Conservation (phyloP, 2,113 vertebrate genomes). For the Pangasianodon gigas region DNA sequence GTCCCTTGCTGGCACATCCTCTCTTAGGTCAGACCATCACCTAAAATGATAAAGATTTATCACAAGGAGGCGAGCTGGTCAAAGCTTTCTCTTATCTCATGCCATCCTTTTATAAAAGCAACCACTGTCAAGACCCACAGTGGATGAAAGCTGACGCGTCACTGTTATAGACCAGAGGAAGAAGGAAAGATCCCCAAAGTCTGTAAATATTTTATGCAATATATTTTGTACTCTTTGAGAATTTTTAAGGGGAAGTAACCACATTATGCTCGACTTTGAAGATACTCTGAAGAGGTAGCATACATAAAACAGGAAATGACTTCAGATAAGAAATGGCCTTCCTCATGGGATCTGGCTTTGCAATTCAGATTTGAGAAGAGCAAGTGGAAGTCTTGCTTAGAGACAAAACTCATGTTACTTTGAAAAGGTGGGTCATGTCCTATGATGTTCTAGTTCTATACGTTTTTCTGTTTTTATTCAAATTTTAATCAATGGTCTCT, state of each 20-base stretch:
- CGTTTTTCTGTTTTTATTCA: background rate
- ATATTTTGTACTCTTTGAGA: slow-evolving; percentile 77
- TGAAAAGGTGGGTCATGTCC: background rate
- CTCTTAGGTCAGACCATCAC: slow-evolving; percentile 79
- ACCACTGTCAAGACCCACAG: slow-evolving; percentile 71
- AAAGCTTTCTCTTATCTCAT: slow-evolving; percentile 75
- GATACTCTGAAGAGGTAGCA: slow-evolving; percentile 54
- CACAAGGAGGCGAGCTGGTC: slow-evolving; percentile 71
- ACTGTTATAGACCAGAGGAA: slow-evolving; percentile 63
- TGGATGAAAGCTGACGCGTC: slow-evolving; percentile 74
- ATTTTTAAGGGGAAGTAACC: slow-evolving; percentile 65
- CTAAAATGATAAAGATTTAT: slow-evolving; percentile 83
- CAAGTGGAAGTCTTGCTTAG: background rate
- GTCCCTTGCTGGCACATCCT: slow-evolving; percentile 66
- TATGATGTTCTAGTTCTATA: background rate
- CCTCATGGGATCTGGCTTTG: slow-evolving; percentile 37
- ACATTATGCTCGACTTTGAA: slow-evolving; percentile 62
- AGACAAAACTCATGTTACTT: slow-evolving; percentile 21
- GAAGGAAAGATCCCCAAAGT: slow-evolving; percentile 64
- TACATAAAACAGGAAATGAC: slow-evolving; percentile 52
- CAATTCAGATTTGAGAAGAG: slow-evolving; percentile 29
- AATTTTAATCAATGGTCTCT: background rate
- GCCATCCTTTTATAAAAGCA: slow-evolving; percentile 71
- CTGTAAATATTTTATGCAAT: slow-evolving; percentile 77
- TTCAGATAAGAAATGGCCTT: slow-evolving; percentile 42